phyloP scores from a whole-genome alignment of 2,888 invertebrate genomes.

The Salpingus planirostris region DNA sequence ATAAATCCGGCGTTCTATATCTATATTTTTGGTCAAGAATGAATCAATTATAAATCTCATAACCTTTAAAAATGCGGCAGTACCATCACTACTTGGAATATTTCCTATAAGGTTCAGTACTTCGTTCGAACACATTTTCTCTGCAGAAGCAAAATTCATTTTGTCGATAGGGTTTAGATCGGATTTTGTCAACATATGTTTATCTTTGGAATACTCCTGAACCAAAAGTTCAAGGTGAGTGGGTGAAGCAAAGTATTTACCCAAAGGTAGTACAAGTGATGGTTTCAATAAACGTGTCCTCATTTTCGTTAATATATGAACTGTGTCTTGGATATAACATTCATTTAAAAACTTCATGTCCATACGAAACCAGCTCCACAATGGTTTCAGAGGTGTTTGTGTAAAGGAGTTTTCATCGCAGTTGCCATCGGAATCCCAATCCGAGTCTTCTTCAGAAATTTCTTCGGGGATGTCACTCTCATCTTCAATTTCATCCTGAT shows the following conservation, averaged over 20 bases:
- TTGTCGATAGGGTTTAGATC: slow-evolving; percentile 7
- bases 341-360: no score
- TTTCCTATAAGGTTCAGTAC: background rate
- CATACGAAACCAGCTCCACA: no score
- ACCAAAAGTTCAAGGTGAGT: slow-evolving; percentile 6
- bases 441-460: no score
- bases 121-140: background rate
- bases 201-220: slow-evolving; percentile 7
- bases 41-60: no score
- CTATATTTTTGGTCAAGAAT: no score
- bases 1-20: no score
- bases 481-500: background rate
- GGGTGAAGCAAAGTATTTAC: slow-evolving; percentile 2
- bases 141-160: slow-evolving; percentile 3
- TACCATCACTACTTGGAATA: background rate
- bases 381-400: no score
- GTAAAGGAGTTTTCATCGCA: no score
- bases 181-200: slow-evolving; percentile 8
- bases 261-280: slow-evolving; percentile 7
- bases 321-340: slow-evolving; percentile 9
- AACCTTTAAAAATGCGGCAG: background rate
- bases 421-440: no score
- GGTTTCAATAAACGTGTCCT: slow-evolving; percentile 10
- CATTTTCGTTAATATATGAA: slow-evolving; percentile 11
- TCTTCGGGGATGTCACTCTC: background rate